Evolutionary conservation across 2,888 invertebrate species (phyloP), one percentile per base, ranked within the genome.

Genomic region (Anticlea derivata): DNA sequence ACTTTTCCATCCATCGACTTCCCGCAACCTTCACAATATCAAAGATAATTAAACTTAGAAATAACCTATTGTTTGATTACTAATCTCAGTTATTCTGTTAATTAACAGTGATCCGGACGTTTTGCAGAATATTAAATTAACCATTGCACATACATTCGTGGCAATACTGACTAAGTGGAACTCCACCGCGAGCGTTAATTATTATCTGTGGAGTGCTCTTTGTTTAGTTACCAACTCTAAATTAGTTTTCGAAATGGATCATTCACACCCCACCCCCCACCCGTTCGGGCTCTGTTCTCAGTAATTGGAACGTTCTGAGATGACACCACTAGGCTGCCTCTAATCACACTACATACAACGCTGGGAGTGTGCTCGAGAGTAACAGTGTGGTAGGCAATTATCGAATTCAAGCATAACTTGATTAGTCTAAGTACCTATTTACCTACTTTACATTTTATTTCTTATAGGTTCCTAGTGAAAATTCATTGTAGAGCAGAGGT

Each of bases 221-320:
- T 90, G 90, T 90, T 90, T 89, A 90, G 90, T 90, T 90, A 89
- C 88, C 87, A 90, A 90, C 90, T 90, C 90, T 88, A 90, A 90
- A 90, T 90, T 90, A 90, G 90, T 90, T 90, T 90, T 90, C 88
- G 90, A 89, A 90, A 90, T 90, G 88, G 90, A 90, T 90, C 90
- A 89, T 89, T 89, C 89, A 83, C 88, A 86, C 88, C 86, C 88
- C 78, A 31, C 68, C 77, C 75, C 55, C 55, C 56, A 45, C 69
- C 66, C 66, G 60, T 67, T 75, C 73, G 70, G 48, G 55, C 59
- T 58, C 62, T 62, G 70, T 73, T 75, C 70, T 77, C 83, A 75
- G 87, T 89, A 89, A 90, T 90, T 90, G 89, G 88, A 88, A 88
- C 84, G 89, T 88, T 86, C 83, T 82, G 85, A 87, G 88, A 89